Base-by-base conservation (phyloP, 2,888 invertebrate genomes). In the Phengaris alcon region DNA sequence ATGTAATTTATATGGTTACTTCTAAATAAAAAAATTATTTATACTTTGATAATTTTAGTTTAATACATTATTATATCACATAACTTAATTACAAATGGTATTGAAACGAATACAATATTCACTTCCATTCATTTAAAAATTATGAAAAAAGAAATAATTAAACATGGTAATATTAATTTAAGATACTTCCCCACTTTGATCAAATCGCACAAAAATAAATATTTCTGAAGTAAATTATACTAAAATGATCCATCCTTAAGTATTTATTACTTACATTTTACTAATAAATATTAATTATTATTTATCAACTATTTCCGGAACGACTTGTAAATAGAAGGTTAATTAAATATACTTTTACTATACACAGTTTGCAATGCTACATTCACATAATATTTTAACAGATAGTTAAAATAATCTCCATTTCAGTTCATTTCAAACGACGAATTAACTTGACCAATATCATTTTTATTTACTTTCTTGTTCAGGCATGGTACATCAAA, bases 401-500 rank as follows among this genome's bases (percentile, higher is more conserved):
- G 35, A 35, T 6, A 64, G 7, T 44, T 44, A 5, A 35, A 13
- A 22, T 59, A 64, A 12, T 64, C 12, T 64, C 35, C 35, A 35
- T 8, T 12, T 64, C 69, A 79, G 73, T 76, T 77, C 77, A 78
- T 78, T 78, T 81, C 79, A 75, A 81, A 81, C n/a, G 80, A 78
- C 4, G 77, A 68, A 73, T 81, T 82, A 75, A 77, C 74, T 77
- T 80, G 77, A 54, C 80, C 80, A 52, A 48, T 15, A 72, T 13
- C 12, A n/a, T 46, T 13, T 44, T 73, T 59, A 52, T 35, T 68
- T 51, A 74, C 75, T 74, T 74, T 79, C 75, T 81, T 82, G 76
- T 79, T 80, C 69, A 85, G 78, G 81, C 79, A 86, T n/a, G 88
- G 88, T 22, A 90, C 77, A 51, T 87, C 87, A 78, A 87, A 87